A percentile compares a stretch with the other conserved stretches of the same genome.
Conservation (phyloP, 2,888 invertebrate species). For the Tipula helvola region DNA sequence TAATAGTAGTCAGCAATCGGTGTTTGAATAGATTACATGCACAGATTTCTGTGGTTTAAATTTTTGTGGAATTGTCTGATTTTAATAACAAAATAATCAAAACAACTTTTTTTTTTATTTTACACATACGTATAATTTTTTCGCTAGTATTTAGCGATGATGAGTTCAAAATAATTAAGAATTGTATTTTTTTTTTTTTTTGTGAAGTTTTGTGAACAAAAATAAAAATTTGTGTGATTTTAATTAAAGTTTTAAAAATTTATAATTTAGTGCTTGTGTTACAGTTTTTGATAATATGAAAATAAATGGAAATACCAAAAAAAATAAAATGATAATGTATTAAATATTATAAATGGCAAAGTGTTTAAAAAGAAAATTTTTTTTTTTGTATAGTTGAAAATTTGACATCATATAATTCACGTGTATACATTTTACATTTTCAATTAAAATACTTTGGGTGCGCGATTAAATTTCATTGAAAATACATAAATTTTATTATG, state of each 20-base stretch:
- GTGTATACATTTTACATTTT: not conserved
- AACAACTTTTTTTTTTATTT: not conserved
- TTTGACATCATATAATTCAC: not conserved
- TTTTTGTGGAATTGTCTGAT: not conserved
- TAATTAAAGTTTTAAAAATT: not conserved
- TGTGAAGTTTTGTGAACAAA: not conserved
- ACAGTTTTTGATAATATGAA: not conserved
- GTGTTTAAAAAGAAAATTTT: not conserved
- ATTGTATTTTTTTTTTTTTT: not conserved
- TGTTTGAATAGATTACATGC: not conserved
- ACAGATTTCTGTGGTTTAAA: not conserved
- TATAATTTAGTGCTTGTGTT: not conserved
- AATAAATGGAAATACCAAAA: not conserved
- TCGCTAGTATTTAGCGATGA: not conserved
- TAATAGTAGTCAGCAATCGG: not conserved
- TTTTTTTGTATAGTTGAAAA: not conserved
- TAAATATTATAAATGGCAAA: not conserved
- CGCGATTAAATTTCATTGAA: not conserved
- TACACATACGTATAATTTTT: no score
- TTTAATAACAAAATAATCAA: not conserved
- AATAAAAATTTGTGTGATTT: not conserved
- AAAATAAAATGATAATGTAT: no score
- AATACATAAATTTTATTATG: not conserved
- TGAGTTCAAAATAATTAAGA: not conserved
- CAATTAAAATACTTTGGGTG: not conserved